Evolutionary conservation across 92 coral and sea anemone genomes (phyloP), one percentile per base, ranked within the genome.

Genomic region (Palythoa heliodiscus): DNA sequence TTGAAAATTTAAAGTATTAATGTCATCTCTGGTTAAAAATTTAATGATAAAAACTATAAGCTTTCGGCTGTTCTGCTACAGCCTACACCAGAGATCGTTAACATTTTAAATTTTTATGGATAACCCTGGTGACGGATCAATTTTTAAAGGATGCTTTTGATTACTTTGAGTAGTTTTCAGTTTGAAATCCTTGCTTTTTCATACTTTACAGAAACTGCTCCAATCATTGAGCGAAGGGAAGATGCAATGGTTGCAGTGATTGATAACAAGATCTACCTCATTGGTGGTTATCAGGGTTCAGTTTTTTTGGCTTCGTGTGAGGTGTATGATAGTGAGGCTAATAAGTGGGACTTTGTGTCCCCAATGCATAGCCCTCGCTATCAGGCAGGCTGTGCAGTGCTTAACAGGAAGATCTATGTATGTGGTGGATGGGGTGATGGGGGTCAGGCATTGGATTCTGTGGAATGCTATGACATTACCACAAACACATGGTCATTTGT

Each of bases 341-440:
- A 91, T 82, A 80, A 76, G 69, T 96, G 99, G 99, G 86, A 91
- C 78, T 90, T 95, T 82, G 92, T 87, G 87, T 83, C 96, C 7
- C 88, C 99, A 2, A 88, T 96, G 90, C 88, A 86, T 68, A 70
- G 92, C 11, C 92, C 98, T 17, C 94, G 98, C 47, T 94, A 96
- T 71, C 95, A 96, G 68, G 99, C 98, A 7, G 99, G 99, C 1
- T 90, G 94, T 52, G 96, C 99, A 48, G 95, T 93, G 14, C 70
- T 96, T 39, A 89, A 90, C 85, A 92, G 87, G 67, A 93, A 94
- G 72, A 96, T 96, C 68, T 96, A 92, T 83, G 94, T 96, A 11
- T 96, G 99, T 89, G 99, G 99, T 4, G 99, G 99, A 0, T 96
- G 99, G 99, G 93, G 89, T 20, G 99, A 95, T 15, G 91, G 90